These are phyloP conservation scores for Microchirus variegatus DNA, from an alignment of 2,797 vertebrate genomes.

Conservation along the genomic window DNA sequence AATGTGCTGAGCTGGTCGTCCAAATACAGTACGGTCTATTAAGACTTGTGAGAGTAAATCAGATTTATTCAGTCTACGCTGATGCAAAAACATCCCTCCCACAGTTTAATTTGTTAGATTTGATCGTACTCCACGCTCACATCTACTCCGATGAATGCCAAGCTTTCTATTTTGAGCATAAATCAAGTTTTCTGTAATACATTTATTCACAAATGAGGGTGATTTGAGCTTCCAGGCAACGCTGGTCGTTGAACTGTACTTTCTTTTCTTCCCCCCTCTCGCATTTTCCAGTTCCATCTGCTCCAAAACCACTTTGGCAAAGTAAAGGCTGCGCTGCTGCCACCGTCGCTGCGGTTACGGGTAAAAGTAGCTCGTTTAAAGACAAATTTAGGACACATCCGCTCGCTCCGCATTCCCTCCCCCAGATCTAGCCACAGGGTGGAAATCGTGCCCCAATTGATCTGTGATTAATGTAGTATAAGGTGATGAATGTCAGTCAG, in stretches of 20 bases:
- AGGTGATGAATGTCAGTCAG: slow-evolving; percentile 22
- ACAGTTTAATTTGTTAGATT: no score
- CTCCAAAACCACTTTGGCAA: slow-evolving; percentile 40
- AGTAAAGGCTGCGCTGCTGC: slow-evolving; percentile 28
- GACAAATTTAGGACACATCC: slow-evolving; percentile 32
- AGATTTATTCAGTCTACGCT: no score
- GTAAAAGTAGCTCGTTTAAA: slow-evolving; percentile 26
- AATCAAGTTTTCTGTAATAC: no score
- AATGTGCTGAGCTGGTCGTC: no score
- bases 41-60: no score
- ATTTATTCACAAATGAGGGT: no score
- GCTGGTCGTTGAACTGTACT: slow-evolving; percentile 23
- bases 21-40: no score
- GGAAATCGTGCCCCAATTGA: slow-evolving; percentile 27
- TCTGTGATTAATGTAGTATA: slow-evolving; percentile 44
- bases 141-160: no score
- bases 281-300: slow-evolving; percentile 35
- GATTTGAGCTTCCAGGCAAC: neutral
- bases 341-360: slow-evolving; percentile 18
- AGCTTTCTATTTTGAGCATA: no score
- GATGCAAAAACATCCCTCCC: no score
- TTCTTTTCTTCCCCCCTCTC: slow-evolving; percentile 13
- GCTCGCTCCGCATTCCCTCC: slow-evolving; percentile 13
- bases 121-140: no score
- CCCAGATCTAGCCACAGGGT: slow-evolving; percentile 15